phyloP scores from a whole-genome alignment of 2,797 vertebrate genomes.

The Falco concolor region DNA sequence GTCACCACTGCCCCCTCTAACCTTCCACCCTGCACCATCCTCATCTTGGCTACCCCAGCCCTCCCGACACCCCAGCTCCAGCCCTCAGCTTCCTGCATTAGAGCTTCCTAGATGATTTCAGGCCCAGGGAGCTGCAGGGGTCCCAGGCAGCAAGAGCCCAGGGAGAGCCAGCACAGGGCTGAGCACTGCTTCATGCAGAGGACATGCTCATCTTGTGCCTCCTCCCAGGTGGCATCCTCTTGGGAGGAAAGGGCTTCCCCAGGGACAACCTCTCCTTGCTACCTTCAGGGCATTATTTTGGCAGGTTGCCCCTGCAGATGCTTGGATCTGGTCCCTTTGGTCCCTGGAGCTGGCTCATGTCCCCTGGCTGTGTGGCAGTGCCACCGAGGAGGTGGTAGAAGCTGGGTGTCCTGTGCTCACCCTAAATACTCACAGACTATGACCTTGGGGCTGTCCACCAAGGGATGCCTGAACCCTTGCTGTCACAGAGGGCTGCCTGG shows the following conservation, averaged over 20 bases:
- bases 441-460: conserved; percentile 5
- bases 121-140: neutral
- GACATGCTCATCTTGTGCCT: neutral
- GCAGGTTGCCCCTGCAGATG: neutral
- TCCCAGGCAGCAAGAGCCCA: neutral
- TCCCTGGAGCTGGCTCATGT: neutral
- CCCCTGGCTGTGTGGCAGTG: neutral
- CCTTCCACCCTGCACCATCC: too few relatives aligned
- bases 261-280: neutral
- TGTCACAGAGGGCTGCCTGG: neutral
- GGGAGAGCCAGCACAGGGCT: rapidly evolving
- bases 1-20: neutral
- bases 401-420: neutral
- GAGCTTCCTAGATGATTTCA: neutral
- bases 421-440: neutral
- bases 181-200: neutral
- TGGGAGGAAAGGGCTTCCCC: neutral
- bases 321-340: conserved; percentile 1
- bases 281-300: neutral
- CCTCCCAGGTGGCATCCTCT: neutral
- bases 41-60: too few relatives aligned
- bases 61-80: neutral
- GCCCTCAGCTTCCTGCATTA: neutral
- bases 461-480: neutral
- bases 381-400: neutral